A percentile compares a stretch with the other conserved stretches of the same genome.
These are phyloP conservation scores for Anthoscopus minutus DNA, from an alignment of 2,113 vertebrate species.

Conservation along the genomic window DNA sequence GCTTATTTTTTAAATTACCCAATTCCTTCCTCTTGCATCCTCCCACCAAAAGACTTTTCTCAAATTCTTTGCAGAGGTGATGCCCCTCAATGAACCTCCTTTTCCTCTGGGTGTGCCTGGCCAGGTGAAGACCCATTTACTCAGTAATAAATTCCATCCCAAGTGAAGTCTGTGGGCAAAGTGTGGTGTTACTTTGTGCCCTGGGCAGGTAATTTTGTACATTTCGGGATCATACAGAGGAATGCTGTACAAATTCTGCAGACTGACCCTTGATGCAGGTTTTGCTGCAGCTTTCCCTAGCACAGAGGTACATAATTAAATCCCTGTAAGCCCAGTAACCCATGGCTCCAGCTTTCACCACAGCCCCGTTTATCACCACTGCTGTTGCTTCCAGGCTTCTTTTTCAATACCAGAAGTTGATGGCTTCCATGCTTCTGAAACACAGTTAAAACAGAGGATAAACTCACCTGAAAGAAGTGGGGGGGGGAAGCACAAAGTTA, in stretches of 20 bases:
- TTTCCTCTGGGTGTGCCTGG: neutral
- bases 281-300: neutral
- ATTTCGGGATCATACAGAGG: neutral
- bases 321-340: neutral
- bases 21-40: neutral
- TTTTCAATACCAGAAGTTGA: neutral
- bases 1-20: neutral
- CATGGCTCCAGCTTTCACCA: neutral
- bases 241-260: neutral
- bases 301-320: neutral
- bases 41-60: neutral
- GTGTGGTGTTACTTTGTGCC: neutral
- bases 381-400: neutral
- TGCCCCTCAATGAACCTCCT: neutral
- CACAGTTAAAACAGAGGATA: neutral
- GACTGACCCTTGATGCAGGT: neutral
- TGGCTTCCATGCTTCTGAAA: neutral
- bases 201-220: neutral
- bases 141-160: neutral
- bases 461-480: neutral
- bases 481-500: accelerated
- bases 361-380: neutral
- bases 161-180: neutral
- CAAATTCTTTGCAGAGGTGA: neutral
- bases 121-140: neutral